Evolutionary conservation across 1,140 invertebrate species (phyloP).

Genomic region (Eriocheir sinensis): DNA sequence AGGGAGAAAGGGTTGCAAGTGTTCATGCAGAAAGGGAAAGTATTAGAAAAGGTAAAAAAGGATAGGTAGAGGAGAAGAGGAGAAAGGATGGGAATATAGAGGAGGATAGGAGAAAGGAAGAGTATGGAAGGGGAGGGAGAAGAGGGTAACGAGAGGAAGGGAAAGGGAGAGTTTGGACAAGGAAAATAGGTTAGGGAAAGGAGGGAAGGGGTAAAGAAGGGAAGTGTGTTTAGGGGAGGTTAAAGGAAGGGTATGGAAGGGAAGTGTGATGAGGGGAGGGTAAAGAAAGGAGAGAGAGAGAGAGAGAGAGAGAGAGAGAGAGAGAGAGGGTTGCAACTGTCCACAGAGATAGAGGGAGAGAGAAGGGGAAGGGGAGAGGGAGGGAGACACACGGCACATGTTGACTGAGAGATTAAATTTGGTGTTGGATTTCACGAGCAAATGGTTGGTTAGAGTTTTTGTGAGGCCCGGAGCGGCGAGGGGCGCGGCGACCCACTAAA

Average conservation of each 20-base stretch:
- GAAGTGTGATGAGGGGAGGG: background rate
- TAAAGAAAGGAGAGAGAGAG: too few species aligned
- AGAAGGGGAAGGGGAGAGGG: background rate
- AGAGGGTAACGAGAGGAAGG: background rate
- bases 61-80: background rate
- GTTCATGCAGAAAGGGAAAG: too few species aligned
- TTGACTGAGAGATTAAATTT: slow-evolving; percentile 64
- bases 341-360: background rate
- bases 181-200: background rate
- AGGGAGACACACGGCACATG: slow-evolving; percentile 42
- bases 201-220: background rate
- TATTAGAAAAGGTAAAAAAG: too few species aligned
- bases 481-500: background rate
- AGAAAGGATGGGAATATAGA: background rate
- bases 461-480: slow-evolving; percentile 27
- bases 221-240: background rate
- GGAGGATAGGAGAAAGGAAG: too few species aligned
- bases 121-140: background rate
- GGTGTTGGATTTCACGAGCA: slow-evolving; percentile 44
- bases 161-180: background rate
- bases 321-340: background rate
- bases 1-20: background rate
- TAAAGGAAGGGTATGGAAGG: too few species aligned
- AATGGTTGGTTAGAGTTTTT: slow-evolving; percentile 50
- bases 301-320: too few species aligned